These are phyloP conservation scores for Dasyornis broadbenti DNA, from an alignment of 2,113 vertebrate genomes.

Conservation along the genomic window DNA sequence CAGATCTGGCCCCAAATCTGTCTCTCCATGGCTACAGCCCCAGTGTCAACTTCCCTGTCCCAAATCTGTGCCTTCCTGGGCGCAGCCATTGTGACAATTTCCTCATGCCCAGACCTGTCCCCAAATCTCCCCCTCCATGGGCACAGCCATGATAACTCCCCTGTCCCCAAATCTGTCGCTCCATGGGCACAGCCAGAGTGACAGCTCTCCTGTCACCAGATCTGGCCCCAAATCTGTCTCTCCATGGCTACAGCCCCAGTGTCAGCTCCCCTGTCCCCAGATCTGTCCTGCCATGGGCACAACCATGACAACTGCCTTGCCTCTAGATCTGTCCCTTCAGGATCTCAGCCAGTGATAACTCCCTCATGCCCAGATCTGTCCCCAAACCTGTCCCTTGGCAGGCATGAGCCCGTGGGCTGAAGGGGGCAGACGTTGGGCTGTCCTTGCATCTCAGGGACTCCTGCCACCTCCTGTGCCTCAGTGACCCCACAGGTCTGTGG, in stretches of 20 bases:
- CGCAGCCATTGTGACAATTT: background rate
- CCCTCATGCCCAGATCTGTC: background rate
- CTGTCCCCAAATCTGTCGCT: no score
- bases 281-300: background rate
- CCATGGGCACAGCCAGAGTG: no score
- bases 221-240: no score
- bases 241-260: no score
- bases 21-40: rapidly evolving
- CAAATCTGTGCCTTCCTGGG: background rate
- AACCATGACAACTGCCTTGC: no score
- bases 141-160: background rate
- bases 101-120: background rate
- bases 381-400: background rate
- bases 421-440: background rate
- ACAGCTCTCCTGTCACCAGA: background rate
- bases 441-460: background rate
- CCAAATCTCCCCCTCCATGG: background rate
- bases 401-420: rapidly evolving
- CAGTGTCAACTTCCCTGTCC: background rate
- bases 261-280: background rate
- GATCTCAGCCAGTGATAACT: background rate
- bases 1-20: background rate
- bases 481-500: background rate
- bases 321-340: background rate
- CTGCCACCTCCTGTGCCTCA: background rate